A percentile compares a stretch with the other conserved stretches of the same genome.
Evolutionary conservation across 2,113 vertebrate genomes (phyloP).

Genomic region (Platysteira castanea): DNA sequence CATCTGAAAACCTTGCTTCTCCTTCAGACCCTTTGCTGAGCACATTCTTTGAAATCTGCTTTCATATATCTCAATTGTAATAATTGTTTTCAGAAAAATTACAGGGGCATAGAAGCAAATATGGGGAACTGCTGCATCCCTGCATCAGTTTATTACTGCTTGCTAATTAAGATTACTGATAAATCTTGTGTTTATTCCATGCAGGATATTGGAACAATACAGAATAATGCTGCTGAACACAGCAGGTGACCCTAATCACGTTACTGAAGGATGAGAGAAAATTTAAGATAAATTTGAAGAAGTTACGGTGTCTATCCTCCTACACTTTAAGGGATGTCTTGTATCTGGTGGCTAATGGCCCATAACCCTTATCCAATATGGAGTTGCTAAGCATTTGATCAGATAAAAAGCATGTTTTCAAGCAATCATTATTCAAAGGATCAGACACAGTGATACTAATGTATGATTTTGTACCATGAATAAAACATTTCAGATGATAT

Average conservation of each 20-base stretch:
- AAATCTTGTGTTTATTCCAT: not conserved
- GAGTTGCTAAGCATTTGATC: constrained; percentile 6
- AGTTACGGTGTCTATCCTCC: not conserved
- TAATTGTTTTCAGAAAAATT: not conserved
- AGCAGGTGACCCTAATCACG: not conserved
- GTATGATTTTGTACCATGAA: constrained; percentile 56
- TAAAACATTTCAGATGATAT: constrained; percentile 52
- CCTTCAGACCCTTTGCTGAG: not conserved
- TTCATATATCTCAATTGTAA: not conserved
- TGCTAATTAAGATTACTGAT: constrained; percentile 13
- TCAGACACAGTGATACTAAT: constrained; percentile 36
- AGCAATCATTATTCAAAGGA: constrained; percentile 51
- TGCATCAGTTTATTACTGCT: not conserved
- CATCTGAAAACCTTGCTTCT: not conserved
- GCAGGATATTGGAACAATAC: not conserved
- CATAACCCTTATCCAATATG: not conserved
- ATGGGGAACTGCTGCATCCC: not conserved
- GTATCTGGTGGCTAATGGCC: not conserved
- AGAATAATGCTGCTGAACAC: not conserved
- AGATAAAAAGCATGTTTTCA: constrained; percentile 29
- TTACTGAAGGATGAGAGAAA: not conserved
- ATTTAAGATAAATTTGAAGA: constrained; percentile 10
- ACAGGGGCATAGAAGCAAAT: not conserved
- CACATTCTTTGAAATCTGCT: not conserved
- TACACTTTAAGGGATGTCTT: not conserved